Conservation (phyloP, 2,113 vertebrate genomes). For the Nothoprocta perdicaria region DNA sequence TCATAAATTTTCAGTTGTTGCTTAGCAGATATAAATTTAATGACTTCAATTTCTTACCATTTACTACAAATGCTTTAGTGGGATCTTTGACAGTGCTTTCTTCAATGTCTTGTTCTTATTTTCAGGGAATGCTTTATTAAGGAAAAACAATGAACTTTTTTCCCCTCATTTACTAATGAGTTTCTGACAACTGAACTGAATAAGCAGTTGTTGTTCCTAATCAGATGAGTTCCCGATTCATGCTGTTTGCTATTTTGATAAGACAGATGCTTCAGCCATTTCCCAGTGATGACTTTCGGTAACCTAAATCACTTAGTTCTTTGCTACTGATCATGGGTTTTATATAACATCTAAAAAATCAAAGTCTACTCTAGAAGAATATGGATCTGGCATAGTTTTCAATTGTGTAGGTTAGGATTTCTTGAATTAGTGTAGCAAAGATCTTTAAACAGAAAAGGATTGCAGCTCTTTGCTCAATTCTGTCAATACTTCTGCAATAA, state of each 20-base stretch:
- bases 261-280: neutral
- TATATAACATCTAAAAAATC: too few species aligned
- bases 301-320: neutral
- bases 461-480: neutral
- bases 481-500: neutral
- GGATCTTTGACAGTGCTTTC: neutral
- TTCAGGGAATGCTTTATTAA: neutral
- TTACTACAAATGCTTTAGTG: neutral
- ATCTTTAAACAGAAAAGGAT: neutral
- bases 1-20: neutral
- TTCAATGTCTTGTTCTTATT: neutral
- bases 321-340: neutral
- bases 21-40: neutral
- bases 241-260: rapidly evolving
- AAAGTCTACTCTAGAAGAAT: neutral
- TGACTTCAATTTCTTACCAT: neutral
- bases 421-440: neutral
- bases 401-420: neutral
- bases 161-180: neutral
- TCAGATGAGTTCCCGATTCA: neutral
- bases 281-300: neutral
- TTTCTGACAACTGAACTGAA: neutral
- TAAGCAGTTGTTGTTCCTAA: neutral
- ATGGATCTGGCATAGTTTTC: neutral
- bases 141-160: neutral